Evolutionary conservation across 1,140 invertebrate genomes (phyloP).

Genomic region (Neomicropteryx cornuta): DNA sequence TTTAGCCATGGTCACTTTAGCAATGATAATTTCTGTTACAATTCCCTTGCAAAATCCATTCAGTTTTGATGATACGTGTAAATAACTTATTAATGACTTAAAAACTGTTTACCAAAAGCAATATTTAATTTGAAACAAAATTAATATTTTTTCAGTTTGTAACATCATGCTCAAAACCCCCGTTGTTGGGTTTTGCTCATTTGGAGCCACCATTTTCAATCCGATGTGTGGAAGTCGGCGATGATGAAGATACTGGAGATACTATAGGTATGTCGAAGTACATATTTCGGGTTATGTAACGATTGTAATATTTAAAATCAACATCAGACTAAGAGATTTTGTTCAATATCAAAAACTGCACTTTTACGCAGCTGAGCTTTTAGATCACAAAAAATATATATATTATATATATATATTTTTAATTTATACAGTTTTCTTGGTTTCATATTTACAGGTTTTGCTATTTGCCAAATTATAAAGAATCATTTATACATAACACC

Average conservation of each 20-base stretch:
- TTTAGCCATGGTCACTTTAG: too few species aligned
- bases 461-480: too few species aligned
- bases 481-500: too few species aligned
- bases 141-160: constrained; percentile 72
- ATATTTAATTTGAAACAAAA: constrained; percentile 1
- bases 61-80: too few species aligned
- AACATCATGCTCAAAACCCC: constrained; percentile 96
- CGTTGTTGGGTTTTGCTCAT: constrained; percentile 92
- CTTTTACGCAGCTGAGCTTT: background rate
- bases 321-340: background rate
- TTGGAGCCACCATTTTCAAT: constrained; percentile 98
- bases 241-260: constrained; percentile 96
- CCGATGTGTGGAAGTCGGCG: constrained; percentile 95
- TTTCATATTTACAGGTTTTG: too few species aligned
- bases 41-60: too few species aligned
- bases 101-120: background rate
- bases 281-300: constrained; percentile 3
- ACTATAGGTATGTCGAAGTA: constrained; percentile 78
- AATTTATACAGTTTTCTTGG: too few species aligned
- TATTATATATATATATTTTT: too few species aligned
- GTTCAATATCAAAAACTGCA: background rate
- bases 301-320: constrained; percentile 2
- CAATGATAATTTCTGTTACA: too few species aligned
- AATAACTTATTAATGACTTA: background rate
- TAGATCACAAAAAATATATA: too few species aligned